Evolutionary conservation across 53 echinoderm and acorn worm species (phyloP).

Genomic region (Paelopatides confundens): DNA sequence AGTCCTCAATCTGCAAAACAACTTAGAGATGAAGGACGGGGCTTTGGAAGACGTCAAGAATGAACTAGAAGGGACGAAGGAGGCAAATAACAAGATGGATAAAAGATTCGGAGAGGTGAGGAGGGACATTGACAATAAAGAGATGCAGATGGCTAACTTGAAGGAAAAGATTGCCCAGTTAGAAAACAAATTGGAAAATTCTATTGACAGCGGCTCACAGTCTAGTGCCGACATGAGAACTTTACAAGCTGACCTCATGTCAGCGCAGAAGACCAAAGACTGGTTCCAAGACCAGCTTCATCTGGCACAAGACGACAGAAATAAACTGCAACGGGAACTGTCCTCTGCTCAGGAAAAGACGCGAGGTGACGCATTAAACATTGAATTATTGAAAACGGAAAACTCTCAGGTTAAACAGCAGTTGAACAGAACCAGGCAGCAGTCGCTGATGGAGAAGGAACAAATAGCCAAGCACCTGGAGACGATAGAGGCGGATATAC

Average conservation of each 20-base stretch:
- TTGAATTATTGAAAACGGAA: conserved; percentile 88
- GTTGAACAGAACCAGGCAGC: conserved; percentile 80
- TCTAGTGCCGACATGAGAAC: conserved; percentile 71
- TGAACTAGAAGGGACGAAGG: conserved; percentile 71
- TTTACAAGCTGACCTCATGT: conserved; percentile 74
- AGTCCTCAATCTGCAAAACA: conserved; percentile 71
- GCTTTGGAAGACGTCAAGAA: conserved; percentile 64
- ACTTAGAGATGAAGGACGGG: conserved; percentile 80
- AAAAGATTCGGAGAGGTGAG: conserved; percentile 74
- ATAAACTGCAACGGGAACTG: conserved; percentile 83
- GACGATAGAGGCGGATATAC: conserved; percentile 97
- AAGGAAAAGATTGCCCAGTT: conserved; percentile 73
- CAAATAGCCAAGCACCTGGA: conserved; percentile 95
- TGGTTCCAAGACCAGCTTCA: conserved; percentile 99
- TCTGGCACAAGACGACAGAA: conserved; percentile 81
- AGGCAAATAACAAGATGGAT: conserved; percentile 64
- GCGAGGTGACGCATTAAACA: conserved; percentile 68
- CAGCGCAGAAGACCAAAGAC: conserved; percentile 83
- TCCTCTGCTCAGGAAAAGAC: conserved; percentile 73
- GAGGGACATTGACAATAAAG: conserved; percentile 64
- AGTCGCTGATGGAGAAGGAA: conserved; percentile 90
- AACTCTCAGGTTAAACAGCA: conserved; percentile 89
- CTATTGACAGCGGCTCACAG: conserved; percentile 73
- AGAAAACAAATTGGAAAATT: conserved; percentile 81
- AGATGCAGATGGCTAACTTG: conserved; percentile 67